Base-by-base conservation (phyloP, 2,888 invertebrate species). In the Biston stratarius region DNA sequence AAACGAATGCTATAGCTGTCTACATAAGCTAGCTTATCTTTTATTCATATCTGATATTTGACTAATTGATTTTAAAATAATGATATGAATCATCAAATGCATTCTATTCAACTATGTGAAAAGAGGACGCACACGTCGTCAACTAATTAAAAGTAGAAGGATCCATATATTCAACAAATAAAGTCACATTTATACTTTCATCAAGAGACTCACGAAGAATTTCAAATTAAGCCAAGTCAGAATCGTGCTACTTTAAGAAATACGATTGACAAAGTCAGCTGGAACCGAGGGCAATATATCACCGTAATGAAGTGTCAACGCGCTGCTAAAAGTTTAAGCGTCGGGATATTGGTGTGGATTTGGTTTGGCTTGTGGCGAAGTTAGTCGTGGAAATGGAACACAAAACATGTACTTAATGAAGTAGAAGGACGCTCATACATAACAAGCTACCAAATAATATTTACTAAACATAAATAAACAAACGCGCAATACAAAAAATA, bases 191-290 rank as follows among this genome's bases (percentile, higher is more conserved):
- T 11, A 48, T 44, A 36, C 24, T 40, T 40, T 49, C 11, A 14
- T 61, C 24, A 58, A 52, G 36, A 48, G 52, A 40, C 48, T 34
- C n/a, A 9, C 24, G 56, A 67, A 63, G 67, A 67, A 63, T 60
- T 62, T 59, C 67, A 55, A 67, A 67, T 67, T 60, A 62, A 64
- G 36, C 57, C 11, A 14, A 38, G 33, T 42, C 1, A 47, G 36
- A 57, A 36, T 38, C 34, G 12, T 38, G 38, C 52, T 42, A 34
- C 38, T n/a, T 10, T 36, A 59, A 59, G 56, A 64, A 62, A 64
- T 67, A 67, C 64, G 67, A 61, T 49, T 63, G 51, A 48, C 61
- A 55, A 64, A 69, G 52, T 57, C 55, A 34, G 62, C 58, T 40
- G 62, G 48, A 67, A 55, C 60, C 40, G 55, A 48, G 40, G 49